Base-by-base conservation (phyloP, 1,140 invertebrate species). In the Pogonomyrmex barbatus region DNA sequence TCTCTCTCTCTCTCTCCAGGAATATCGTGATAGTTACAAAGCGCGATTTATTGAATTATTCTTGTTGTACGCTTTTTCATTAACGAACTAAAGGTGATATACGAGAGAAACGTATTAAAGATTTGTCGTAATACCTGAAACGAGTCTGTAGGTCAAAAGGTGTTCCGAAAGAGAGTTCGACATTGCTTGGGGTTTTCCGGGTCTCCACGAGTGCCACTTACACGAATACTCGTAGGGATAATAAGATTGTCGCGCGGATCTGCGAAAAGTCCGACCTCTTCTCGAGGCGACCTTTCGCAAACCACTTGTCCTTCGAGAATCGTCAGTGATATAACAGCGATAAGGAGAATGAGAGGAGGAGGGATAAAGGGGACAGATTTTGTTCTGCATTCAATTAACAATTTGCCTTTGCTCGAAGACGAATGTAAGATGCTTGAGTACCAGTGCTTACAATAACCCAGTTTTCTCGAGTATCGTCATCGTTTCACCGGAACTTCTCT, bases 371-470 rank as follows among this genome's bases (percentile, higher is more conserved):
- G 60, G 65, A 75, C 73, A 82, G 85, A 78, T 86, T 68, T 81
- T 56, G 60, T 77, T 50, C 50, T 87, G 85, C 84, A 90, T 93
- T 93, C 91, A 94, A 94, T 94, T 94, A 94, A 94, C 91, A 91
- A 94, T 94, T 94, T 91, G 91, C 90, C 91, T 94, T 94, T 93
- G 91, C 92, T 84, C 79, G 85, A 88, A 91, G 87, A 92, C 88
- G 92, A 92, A 90, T 90, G 88, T 92, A 92, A 94, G 88, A 94
- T 92, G 89, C 88, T 93, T 88, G 91, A 92, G 92, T 87, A 84
- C 92, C 90, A 91, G 90, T 91, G 91, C 93, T 94, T 91, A 91
- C 86, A 92, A 92, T 94, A 94, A 94, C 93, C 93, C 85, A 86
- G 93, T 94, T 94, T 92, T 89, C 89, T 90, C 87, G 85, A 93